Conservation (phyloP, 2,888 invertebrate genomes). For the Hirtodrosophila histrioides region DNA sequence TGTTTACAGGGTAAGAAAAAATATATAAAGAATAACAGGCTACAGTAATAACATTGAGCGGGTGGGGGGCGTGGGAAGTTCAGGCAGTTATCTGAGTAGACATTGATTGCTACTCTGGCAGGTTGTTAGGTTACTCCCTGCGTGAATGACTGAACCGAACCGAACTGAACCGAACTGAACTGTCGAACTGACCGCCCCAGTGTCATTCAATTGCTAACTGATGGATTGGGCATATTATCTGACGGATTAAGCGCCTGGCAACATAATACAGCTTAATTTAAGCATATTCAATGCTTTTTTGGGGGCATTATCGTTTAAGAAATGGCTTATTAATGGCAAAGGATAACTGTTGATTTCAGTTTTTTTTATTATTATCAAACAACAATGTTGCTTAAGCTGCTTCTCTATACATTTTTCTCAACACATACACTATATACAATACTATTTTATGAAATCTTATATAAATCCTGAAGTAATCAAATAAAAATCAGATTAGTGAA, state of each 20-base stretch:
- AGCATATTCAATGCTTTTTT: constrained; percentile 19
- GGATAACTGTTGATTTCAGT: no score
- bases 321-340: constrained; percentile 8
- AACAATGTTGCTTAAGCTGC: no score
- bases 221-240: constrained; percentile 62
- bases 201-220: constrained; percentile 33
- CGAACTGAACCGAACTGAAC: constrained; percentile 20
- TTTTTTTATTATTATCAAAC: no score
- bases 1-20: constrained; percentile 6
- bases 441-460: no score
- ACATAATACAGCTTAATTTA: constrained; percentile 39
- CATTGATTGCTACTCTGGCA: constrained; percentile 75
- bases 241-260: constrained; percentile 40
- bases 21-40: constrained; percentile 38
- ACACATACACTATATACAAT: no score
- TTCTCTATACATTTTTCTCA: no score
- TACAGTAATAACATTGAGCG: constrained; percentile 51
- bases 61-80: not conserved
- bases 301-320: not conserved
- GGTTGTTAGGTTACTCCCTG: constrained; percentile 69
- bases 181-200: constrained; percentile 24
- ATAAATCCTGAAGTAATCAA: no score
- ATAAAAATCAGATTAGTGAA: no score
- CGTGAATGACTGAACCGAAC: constrained; percentile 23
- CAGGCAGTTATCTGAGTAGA: constrained; percentile 52